Base-by-base conservation (phyloP, 2,113 vertebrate species). In the Phyllostomus discolor region DNA sequence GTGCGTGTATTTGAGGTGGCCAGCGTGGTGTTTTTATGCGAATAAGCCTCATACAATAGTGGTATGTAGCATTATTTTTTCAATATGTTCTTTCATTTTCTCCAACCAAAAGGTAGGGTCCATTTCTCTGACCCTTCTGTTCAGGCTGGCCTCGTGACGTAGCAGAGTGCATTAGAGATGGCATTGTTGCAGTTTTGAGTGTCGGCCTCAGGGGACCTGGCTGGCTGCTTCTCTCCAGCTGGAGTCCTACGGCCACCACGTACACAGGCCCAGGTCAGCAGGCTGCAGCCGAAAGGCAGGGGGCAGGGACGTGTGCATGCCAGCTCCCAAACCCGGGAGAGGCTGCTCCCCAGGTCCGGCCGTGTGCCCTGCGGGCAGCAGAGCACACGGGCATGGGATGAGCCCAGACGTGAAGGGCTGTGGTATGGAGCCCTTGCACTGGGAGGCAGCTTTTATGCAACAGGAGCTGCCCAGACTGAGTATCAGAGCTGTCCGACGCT, bases 301-400 rank as follows among this genome's bases (percentile, higher is more conserved):
- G 11, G 33, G 10, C 38, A n/a, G 24, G 35, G 20, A 52, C 26
- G 0, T 24, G 15, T 3, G n/a, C 11, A 16, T 22, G 11, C 14
- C 12, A 10, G 16, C 50, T 19, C 38, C 15, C 28, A 75, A 59
- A 48, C 24, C 35, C 1, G 4, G 8, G 26, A 50, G 10, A 69
- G 5, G 59, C 15, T 26, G 17, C 66, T 43, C 24, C 17, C n/a
- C 19, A 43, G 2, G 7, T 8, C 78, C 1, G 28, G 26, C 24
- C 41, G 10, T 15, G 8, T 17, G 5, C 7, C 3, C 33, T 26
- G 2, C 8, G 38, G 75, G 50, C 35, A 8, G 10, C 2, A 52
- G 19, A 31, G 4, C 24, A 4, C 26, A 8, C 7, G 22, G 3
- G 4, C n/a, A 20, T 0, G 7, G 9, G 5, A 46, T 20, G 19